Evolutionary conservation across 2,888 invertebrate species (phyloP).

Genomic region (Euspilapteryx auroguttella): DNA sequence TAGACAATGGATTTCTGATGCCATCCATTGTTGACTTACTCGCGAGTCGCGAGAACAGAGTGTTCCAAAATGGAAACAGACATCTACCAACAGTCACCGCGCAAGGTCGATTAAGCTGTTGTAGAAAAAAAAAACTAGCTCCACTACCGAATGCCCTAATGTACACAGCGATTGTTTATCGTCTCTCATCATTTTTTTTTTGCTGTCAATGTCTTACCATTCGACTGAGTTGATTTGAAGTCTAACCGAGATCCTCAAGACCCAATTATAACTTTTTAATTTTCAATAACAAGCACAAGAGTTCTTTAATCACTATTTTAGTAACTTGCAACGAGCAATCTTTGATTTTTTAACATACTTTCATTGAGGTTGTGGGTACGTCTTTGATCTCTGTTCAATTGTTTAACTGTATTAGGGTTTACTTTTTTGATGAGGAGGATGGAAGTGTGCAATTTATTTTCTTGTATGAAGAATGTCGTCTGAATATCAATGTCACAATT

Average conservation of each 20-base stretch:
- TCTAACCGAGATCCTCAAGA: neutral
- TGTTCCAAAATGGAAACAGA: constrained; percentile 8
- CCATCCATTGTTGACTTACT: no score
- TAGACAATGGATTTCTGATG: no score
- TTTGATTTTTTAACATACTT: constrained; percentile 10
- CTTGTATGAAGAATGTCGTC: no score
- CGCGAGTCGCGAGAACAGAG: no score
- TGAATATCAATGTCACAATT: constrained; percentile 36
- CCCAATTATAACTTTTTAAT: no score
- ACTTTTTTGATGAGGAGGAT: no score
- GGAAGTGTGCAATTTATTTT: no score
- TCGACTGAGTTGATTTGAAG: neutral
- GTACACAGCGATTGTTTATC: constrained; percentile 18
- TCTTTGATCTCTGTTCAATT: constrained; percentile 4
- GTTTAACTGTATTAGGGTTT: constrained; percentile 5
- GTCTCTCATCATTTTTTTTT: constrained; percentile 7
- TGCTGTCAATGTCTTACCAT: constrained; percentile 11
- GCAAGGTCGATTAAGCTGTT: constrained; percentile 27
- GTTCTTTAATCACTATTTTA: neutral
- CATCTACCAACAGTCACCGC: neutral
- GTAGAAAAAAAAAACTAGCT: constrained; percentile 60
- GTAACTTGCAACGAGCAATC: constrained; percentile 1
- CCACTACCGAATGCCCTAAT: constrained; percentile 21
- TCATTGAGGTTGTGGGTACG: constrained; percentile 29
- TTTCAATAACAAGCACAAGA: neutral